Percentiles rank a stretch among this genome's conserved stretches.
These are phyloP conservation scores for Cotesia typhae DNA, from an alignment of 1,140 invertebrate genomes.

Conservation along the genomic window DNA sequence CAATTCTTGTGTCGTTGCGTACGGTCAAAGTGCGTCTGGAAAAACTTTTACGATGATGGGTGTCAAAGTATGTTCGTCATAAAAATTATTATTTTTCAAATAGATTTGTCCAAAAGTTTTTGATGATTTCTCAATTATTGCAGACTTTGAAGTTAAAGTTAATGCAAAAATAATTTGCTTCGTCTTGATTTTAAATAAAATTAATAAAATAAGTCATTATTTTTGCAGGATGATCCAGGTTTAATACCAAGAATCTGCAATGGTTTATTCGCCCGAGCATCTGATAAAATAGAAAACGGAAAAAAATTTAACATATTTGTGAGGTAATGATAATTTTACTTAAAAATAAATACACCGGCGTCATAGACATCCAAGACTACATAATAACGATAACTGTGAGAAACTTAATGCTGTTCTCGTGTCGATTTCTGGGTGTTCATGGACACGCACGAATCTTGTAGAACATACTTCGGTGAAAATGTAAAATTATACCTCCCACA, in stretches of 20 bases:
- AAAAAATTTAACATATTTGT: slow-evolving; percentile 43
- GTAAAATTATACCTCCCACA: slow-evolving; percentile 18
- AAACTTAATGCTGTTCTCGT: slow-evolving; percentile 37
- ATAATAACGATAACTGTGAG: slow-evolving; percentile 51
- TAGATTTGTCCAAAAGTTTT: too few species aligned
- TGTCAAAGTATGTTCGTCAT: slow-evolving; percentile 54
- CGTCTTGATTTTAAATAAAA: not conserved
- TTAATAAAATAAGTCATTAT: slow-evolving; percentile 4
- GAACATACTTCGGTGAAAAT: not conserved
- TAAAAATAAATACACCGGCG: not conserved
- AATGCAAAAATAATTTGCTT: too few species aligned
- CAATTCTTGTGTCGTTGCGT: slow-evolving; percentile 76
- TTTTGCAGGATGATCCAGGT: slow-evolving; percentile 63
- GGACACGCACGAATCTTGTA: slow-evolving; percentile 23
- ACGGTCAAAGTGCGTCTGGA: slow-evolving; percentile 83
- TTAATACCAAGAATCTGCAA: slow-evolving; percentile 66
- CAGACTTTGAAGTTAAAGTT: too few species aligned
- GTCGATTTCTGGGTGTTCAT: slow-evolving; percentile 28
- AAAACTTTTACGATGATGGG: slow-evolving; percentile 85
- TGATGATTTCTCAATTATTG: too few species aligned
- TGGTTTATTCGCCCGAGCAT: slow-evolving; percentile 57
- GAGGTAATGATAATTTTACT: slow-evolving; percentile 46
- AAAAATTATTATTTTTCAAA: not conserved
- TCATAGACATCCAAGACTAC: not conserved
- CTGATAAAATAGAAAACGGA: slow-evolving; percentile 48